Base-by-base conservation (phyloP, 1,140 invertebrate genomes). In the Zaprionus camerounensis region DNA sequence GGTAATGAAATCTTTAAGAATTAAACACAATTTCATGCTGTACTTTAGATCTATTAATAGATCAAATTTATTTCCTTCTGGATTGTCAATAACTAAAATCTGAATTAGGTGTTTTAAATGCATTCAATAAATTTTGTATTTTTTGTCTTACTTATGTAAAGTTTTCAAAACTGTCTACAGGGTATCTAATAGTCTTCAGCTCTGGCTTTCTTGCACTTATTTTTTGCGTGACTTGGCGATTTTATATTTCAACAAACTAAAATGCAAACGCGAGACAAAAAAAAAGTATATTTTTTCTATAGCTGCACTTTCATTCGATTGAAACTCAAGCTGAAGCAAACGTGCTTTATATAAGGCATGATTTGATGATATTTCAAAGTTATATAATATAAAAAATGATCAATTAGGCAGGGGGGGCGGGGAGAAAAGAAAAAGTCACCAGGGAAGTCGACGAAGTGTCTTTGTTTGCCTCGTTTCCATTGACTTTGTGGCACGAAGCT, bases 151-250 rank as follows among this genome's bases (percentile, higher is more conserved):
- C 1, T 28, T 28, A 6, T 28, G 6, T 28, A 7, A 28, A 28
- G 9, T 46, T 46, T 9, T n/a, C 3, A 0, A 11, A 17, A 3
- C 3, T 9, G 1, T 9, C n/a, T 17, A 17, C 41, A 46, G n/a
- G 2, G 41, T 17, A 46, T 46, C 41, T 17, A 46, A 17, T n/a
- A 46, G 41, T 20, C 2, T 26, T 5, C 4, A 22, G 5, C 22
- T 53, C 4, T 53, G 15, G n/a, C 24, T 56, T 28, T 28, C 26
- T 12, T 41, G n/a, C 6, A n/a, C 28, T 17, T 38, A 5, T 41
- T 65, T 56, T 24, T 56, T 41, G 38, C 34, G 24, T 66, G 64
- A 66, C 51, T 66, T 66, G 31, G 53, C 64, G 55, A n/a, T 44
- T 66, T 66, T 41, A 15, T 22, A 1, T 41, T 31, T 56, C 13